These are phyloP conservation scores for Epistrophella euchroma DNA, from an alignment of 2,888 invertebrate genomes.

Conservation along the genomic window DNA sequence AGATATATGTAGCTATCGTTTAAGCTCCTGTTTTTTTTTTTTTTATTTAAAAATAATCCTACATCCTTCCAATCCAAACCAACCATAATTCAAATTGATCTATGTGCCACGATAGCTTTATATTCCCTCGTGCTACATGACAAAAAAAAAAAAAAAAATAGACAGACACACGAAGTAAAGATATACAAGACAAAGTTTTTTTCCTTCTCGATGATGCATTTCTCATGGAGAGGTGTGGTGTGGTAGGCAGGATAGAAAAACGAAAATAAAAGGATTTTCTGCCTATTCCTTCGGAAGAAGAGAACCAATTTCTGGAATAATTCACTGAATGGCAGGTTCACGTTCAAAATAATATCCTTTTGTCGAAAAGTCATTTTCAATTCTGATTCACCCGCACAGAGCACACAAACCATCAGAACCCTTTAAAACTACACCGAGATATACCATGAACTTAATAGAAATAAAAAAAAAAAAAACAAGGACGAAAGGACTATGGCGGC, in stretches of 20 bases:
- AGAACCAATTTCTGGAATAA: slow-evolving; percentile 25
- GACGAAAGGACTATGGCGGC: not conserved
- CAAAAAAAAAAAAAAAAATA: not conserved
- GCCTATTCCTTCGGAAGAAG: not conserved
- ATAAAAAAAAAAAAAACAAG: not conserved
- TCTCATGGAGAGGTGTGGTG: not conserved
- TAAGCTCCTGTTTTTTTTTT: not conserved
- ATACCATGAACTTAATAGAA: slow-evolving; percentile 7
- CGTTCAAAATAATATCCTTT: slow-evolving; percentile 68
- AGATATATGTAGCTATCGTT: not conserved
- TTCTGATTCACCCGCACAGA: slow-evolving; percentile 13
- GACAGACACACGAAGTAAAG: not conserved
- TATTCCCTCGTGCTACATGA: not conserved
- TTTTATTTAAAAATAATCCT: slow-evolving; percentile 33
- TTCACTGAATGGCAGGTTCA: slow-evolving; percentile 52
- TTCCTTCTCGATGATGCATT: slow-evolving; percentile 18
- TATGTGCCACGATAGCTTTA: slow-evolving; percentile 41
- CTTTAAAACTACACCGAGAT: slow-evolving; percentile 21
- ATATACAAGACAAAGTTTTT: not conserved
- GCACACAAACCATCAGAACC: slow-evolving; percentile 14
- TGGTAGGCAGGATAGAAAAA: not conserved
- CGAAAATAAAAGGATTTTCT: slow-evolving; percentile 9
- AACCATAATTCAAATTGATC: slow-evolving; percentile 65
- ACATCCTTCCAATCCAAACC: slow-evolving; percentile 40
- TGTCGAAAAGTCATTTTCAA: slow-evolving; percentile 51